Evolutionary conservation across 2,113 vertebrate species (phyloP), one percentile per base, ranked within the genome.

Genomic region (Amphiprion percula): DNA sequence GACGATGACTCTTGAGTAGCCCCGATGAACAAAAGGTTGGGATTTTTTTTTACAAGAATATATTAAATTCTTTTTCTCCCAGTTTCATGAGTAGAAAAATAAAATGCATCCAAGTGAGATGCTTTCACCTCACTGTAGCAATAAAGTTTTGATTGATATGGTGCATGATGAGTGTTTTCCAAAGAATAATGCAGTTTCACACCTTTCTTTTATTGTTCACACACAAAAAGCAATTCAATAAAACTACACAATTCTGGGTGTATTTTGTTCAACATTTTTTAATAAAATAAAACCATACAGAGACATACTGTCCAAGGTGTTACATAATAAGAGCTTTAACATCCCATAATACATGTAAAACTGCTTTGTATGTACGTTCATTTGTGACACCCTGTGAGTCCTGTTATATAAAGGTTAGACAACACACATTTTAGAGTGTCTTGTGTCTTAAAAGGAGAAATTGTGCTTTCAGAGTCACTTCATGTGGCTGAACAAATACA

Each of bases 91-190:
- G 23, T 72, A 75, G 68, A 66, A 66, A 72, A 62, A 58, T 65
- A 47, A 83, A 81, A 79, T 61, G 10, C 53, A 80, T 69, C 65
- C 67, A 73, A 77, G 50, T 74, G 46, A 54, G 28, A 33, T 47
- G 28, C 74, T 64, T 67, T 82, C 16, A 74, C 58, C 55, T 59
- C 53, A 72, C 23, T 55, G 67, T 79, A 75, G 80, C 61, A 91
- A 72, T 80, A 79, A 10, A 47, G 50, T 50, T 65, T 47, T 58
- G 24, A 70, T 50, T 68, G 63, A 68, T 58, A 68, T 74, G 47
- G 39, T 56, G 30, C 81, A 49, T 19, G 2, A 37, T 19, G 21
- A 49, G 70, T 74, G 68, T 77, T 80, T 84, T 82, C 54, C 65
- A 80, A 86, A 71, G 33, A 77, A 66, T 19, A 71, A 58, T 83